Base-by-base conservation (phyloP, 92 coral and sea anemone genomes). In the Siderastrea siderea region DNA sequence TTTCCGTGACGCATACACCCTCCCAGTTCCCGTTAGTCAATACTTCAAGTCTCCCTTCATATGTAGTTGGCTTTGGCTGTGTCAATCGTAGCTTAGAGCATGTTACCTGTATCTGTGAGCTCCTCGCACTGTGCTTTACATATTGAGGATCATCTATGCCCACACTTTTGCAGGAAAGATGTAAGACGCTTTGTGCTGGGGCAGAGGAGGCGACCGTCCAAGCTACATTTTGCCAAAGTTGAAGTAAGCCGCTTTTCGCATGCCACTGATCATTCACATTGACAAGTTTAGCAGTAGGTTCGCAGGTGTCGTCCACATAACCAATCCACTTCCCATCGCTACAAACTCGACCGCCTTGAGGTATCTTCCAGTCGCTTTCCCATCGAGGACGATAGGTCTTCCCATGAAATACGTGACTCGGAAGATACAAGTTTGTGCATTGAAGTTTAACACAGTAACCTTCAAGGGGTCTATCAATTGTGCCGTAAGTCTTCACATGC, bases 41-140 rank as follows among this genome's bases (percentile, higher is more conserved):
- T 10, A 77, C 83, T 86, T 86, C 84, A 52, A 86, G 69, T 52
- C 59, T 54, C 54, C 90, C 90, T 54, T 86, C 90, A 51, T 64
- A 86, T 11, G 6, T 8, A 43, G 90, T 86, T 44, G 83, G 70
- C 38, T 50, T 77, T 13, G 72, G 69, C 5, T 77, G 17, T 0
- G 76, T 72, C 14, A 86, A 78, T 12, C 90, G 90, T 11, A 86
- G 51, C 58, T 52, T 77, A 12, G 84, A 62, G 60, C 90, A 86
- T 13, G 68, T 46, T 2, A 86, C 65, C 46, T 19, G 0, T 67
- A 71, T 10, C 51, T n/a, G 48, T 14, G 74, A 69, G 17, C 3
- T 46, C 4, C 51, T 46, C 26, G 48, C 6, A 1, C 50, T 55
- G 10, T 57, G 66, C 66, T 47, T 26, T 19, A 75, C 66, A 75